These are phyloP conservation scores for Bambusicola thoracicus DNA, from an alignment of 2,113 vertebrate genomes.

Conservation along the genomic window DNA sequence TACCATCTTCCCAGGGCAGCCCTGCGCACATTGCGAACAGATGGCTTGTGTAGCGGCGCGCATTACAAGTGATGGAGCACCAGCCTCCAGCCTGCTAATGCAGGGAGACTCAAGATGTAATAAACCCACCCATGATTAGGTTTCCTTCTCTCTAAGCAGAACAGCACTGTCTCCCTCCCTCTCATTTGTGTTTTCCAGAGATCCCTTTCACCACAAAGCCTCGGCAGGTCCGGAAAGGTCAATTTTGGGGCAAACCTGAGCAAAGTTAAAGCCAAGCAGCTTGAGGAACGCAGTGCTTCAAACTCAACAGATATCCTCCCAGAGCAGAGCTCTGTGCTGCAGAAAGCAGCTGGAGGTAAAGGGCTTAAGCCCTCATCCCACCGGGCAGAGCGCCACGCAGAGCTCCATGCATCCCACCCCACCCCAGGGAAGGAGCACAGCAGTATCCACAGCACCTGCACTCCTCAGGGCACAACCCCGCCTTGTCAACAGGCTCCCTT, in stretches of 20 bases:
- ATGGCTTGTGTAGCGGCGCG: background rate
- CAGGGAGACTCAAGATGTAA: background rate
- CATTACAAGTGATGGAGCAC: background rate
- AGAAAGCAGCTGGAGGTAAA: background rate
- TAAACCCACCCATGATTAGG: background rate
- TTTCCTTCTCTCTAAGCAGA: conserved; percentile 3
- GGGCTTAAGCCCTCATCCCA: background rate
- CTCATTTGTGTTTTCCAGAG: background rate
- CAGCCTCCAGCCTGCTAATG: background rate
- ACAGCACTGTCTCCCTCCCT: background rate
- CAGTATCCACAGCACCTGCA: background rate
- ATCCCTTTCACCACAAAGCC: background rate
- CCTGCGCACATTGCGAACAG: accelerated
- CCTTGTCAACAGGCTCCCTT: background rate
- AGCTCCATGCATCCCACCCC: background rate
- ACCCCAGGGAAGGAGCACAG: background rate
- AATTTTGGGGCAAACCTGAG: background rate
- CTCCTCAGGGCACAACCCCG: background rate
- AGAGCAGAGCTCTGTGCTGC: background rate
- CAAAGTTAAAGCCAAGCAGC: background rate
- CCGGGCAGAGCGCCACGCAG: accelerated
- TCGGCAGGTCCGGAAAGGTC: background rate
- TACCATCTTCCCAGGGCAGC: background rate
- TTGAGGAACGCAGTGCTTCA: background rate
- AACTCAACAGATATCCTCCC: background rate